Evolutionary conservation across 2,797 vertebrate genomes (phyloP).

Genomic region (Brachyrhaphis roseni): DNA sequence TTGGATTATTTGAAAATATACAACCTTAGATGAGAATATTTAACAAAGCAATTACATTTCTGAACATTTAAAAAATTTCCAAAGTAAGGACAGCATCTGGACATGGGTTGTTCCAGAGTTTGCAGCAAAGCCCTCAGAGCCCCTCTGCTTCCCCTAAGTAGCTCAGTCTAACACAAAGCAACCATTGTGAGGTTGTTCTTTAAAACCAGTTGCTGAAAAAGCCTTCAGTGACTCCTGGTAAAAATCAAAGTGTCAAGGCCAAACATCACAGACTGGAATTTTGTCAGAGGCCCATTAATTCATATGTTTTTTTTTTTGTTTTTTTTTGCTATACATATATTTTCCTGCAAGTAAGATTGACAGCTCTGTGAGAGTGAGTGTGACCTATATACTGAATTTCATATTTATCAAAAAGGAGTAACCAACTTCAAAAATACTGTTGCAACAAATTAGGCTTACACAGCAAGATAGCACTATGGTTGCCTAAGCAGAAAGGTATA

Average conservation of each 20-base stretch:
- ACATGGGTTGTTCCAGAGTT: slow-evolving; percentile 60
- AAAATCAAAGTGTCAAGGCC: slow-evolving; percentile 72
- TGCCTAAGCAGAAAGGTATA: neutral
- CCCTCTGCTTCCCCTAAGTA: slow-evolving; percentile 70
- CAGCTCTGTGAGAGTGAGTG: slow-evolving; percentile 35
- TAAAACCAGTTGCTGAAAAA: slow-evolving; percentile 72
- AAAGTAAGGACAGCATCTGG: slow-evolving; percentile 62
- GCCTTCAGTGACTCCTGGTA: slow-evolving; percentile 65
- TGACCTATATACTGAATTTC: slow-evolving; percentile 68
- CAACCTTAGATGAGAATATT: neutral
- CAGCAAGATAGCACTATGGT: neutral
- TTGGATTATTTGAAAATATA: neutral
- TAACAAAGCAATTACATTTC: slow-evolving; percentile 4
- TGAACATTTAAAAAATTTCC: slow-evolving; percentile 32
- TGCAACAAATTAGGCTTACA: slow-evolving; percentile 38
- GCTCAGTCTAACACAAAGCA: slow-evolving; percentile 76
- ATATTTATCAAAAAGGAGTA: slow-evolving; percentile 40
- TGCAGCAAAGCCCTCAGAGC: slow-evolving; percentile 61
- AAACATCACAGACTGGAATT: slow-evolving; percentile 81
- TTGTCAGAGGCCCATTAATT: slow-evolving; percentile 68
- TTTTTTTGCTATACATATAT: slow-evolving; percentile 63
- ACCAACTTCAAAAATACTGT: slow-evolving; percentile 25
- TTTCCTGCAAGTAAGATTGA: slow-evolving; percentile 58
- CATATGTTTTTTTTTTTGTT: slow-evolving; percentile 49
- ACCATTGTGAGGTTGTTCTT: slow-evolving; percentile 76